Evolutionary conservation across 2,113 vertebrate genomes (phyloP).

Genomic region (Atractosteus spatula): DNA sequence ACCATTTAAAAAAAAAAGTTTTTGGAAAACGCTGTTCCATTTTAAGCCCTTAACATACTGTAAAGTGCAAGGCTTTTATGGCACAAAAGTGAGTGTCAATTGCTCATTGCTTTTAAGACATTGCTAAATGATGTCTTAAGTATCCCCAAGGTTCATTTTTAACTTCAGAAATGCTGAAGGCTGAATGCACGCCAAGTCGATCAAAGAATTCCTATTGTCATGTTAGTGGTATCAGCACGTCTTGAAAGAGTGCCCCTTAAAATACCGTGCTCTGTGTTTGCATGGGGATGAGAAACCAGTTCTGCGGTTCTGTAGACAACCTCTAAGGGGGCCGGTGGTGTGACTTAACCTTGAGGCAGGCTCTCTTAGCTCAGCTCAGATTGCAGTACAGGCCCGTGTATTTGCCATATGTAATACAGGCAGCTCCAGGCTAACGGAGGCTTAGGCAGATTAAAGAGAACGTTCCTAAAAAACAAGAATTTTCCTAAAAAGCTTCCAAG

Average conservation of each 20-base stretch:
- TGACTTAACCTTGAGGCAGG: constrained; percentile 43
- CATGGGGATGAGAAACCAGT: constrained; percentile 47
- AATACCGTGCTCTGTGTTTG: constrained; percentile 26
- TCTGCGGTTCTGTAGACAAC: constrained; percentile 49
- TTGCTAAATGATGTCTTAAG: constrained; percentile 46
- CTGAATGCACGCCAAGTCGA: constrained; percentile 31
- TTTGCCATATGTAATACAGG: no score
- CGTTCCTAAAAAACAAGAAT: no score
- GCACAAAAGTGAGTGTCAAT: no score
- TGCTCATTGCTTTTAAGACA: constrained; percentile 12
- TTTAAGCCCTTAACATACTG: no score
- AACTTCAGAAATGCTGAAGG: constrained; percentile 39
- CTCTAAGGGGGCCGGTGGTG: constrained; percentile 38
- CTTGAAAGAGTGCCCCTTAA: constrained; percentile 13
- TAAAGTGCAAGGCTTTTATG: no score
- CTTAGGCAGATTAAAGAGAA: no score
- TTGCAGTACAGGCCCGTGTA: no score
- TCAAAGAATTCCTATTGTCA: constrained; percentile 32
- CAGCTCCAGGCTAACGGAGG: no score
- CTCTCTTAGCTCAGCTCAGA: no score
- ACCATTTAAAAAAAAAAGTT: no score
- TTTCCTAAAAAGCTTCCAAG: no score
- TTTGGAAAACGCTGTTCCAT: no score
- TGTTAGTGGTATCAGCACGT: constrained; percentile 33
- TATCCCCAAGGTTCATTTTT: constrained; percentile 41